Base-by-base conservation (phyloP, 30 jellyfish, hydroid and myxozoan species). In the Turritopsis dohrnii region DNA sequence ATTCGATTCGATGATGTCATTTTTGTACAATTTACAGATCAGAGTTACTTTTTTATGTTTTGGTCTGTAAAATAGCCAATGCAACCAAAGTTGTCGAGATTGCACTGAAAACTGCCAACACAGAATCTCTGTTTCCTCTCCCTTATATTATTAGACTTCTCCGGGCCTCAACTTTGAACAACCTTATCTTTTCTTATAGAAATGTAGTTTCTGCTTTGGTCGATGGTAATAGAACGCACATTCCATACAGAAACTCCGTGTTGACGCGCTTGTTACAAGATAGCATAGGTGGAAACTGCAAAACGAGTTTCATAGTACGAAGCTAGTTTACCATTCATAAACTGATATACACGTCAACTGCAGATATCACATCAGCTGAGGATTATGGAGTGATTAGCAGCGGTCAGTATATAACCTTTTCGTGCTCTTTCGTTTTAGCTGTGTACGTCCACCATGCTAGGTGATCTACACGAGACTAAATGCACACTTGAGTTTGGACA, bases 261-360 rank as follows among this genome's bases (percentile, higher is more conserved):
- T 74, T 84, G 79, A 84, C 90, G 28, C 65, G 90, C 28, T 73
- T 84, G 13, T 53, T 84, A 28, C 90, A 84, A 71, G 90, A 84
- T 89, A 84, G 90, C 66, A 28, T 84, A 20, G 88, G 90, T 21
- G 90, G 90, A 8, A 84, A 84, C 79, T 84, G 90, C 79, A 84
- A 84, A 54, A 84, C 90, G n/a, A 84, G 88, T 74, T 84, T 84
- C 53, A 76, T 84, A 26, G 90, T 84, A 52, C 31, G 90, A 0
- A 54, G n/a, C n/a, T 52, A 24, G 5, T 53, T 21, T 19, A 28
- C 19, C 22, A 27, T 69, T 0, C 31, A 69, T 1, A 69, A n/a
- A 69, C 77, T 69, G 28, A 69, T 69, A n/a, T n/a, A 0, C 22
- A 19, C 22, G 1, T n/a, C 31, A 69, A 60, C 22, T 60, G 0